These are phyloP conservation scores for Tringa solitaria DNA, from an alignment of 2,113 vertebrate species.

Conservation along the genomic window DNA sequence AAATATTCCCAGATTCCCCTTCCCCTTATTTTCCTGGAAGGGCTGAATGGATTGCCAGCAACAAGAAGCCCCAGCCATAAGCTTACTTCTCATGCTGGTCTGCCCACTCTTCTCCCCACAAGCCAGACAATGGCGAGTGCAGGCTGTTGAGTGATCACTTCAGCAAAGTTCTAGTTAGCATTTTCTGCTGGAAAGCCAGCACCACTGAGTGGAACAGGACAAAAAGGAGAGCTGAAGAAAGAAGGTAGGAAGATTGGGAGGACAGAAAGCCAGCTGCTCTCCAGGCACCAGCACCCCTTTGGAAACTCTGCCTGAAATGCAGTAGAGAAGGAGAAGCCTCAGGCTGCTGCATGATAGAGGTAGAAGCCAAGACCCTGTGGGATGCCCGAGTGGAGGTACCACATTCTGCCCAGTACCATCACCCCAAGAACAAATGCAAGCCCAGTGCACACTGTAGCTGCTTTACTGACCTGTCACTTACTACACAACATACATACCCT, in stretches of 20 bases:
- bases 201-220: neutral
- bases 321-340: conserved; percentile 3
- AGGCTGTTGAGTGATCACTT: neutral
- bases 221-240: conserved; percentile 13
- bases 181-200: neutral
- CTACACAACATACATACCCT: neutral
- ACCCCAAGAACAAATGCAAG: conserved; percentile 8
- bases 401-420: neutral
- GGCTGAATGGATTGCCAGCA: neutral
- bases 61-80: neutral
- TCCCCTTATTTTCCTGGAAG: neutral
- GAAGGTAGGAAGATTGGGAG: neutral
- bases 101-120: neutral
- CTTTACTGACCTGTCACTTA: conserved; percentile 22
- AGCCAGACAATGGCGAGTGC: neutral
- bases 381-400: neutral
- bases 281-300: neutral
- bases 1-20: neutral
- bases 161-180: neutral
- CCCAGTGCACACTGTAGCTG: conserved; percentile 12
- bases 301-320: conserved; percentile 28
- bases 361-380: conserved; percentile 43
- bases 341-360: conserved; percentile 48
- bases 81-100: neutral
- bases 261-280: conserved; percentile 36